phyloP scores from a whole-genome alignment of 2,113 vertebrate genomes.

The Seriola aureovittata region DNA sequence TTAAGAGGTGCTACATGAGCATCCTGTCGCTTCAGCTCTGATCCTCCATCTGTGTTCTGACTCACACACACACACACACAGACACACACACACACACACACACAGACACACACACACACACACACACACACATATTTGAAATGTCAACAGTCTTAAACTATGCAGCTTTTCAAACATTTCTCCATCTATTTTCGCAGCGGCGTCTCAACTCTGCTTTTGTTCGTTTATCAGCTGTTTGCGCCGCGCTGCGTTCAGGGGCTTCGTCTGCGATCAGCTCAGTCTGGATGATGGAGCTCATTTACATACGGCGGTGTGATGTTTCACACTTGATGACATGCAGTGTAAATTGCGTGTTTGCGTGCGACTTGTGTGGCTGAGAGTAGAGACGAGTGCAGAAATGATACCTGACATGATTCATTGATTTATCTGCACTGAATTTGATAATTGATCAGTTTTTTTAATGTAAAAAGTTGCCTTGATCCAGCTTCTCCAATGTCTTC shows the following conservation, averaged over 20 bases:
- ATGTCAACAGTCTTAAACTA: conserved; percentile 43
- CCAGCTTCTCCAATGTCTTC: too few relatives aligned
- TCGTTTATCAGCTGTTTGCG: neutral
- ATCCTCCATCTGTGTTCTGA: conserved; percentile 82
- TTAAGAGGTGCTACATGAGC: conserved; percentile 82
- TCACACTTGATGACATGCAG: conserved; percentile 54
- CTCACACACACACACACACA: conserved; percentile 61
- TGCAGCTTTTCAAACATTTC: conserved; percentile 3
- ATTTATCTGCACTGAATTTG: too few relatives aligned
- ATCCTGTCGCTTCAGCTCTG: conserved; percentile 74
- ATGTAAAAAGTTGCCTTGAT: too few relatives aligned
- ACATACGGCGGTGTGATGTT: conserved; percentile 19
- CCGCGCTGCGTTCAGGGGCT: neutral
- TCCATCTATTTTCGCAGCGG: neutral
- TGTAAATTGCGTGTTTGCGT: conserved; percentile 37
- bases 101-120: conserved; percentile 58
- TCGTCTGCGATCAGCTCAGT: neutral
- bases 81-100: conserved; percentile 35
- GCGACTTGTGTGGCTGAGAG: neutral
- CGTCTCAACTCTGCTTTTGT: conserved; percentile 13
- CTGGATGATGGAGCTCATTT: conserved; percentile 20
- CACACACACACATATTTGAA: conserved; percentile 41
- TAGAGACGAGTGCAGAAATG: too few relatives aligned
- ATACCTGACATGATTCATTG: too few relatives aligned
- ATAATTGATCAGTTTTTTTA: too few relatives aligned